Evolutionary conservation across 1,140 invertebrate species (phyloP).

Genomic region (Calycopis cecrops): DNA sequence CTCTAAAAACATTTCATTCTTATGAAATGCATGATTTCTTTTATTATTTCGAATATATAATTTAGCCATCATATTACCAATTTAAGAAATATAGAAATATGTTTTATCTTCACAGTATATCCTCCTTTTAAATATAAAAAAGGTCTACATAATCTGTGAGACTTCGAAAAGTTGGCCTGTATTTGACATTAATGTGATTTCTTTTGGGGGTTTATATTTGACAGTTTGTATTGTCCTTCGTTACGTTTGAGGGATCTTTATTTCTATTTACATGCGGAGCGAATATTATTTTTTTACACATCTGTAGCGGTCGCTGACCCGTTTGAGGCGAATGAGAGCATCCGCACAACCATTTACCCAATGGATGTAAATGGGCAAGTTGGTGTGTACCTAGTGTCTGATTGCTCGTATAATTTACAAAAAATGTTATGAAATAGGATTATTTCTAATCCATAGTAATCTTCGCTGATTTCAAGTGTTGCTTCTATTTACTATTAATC

Average conservation of each 20-base stretch:
- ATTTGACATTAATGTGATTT: conserved; percentile 40
- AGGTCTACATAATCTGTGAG: conserved; percentile 26
- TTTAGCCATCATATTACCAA: too few relatives aligned
- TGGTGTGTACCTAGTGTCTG: conserved; percentile 17
- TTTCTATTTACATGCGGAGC: conserved; percentile 10
- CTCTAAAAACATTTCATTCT: too few relatives aligned
- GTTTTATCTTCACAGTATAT: conserved; percentile 4
- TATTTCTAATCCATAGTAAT: too few relatives aligned
- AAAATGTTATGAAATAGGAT: too few relatives aligned
- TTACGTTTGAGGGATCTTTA: conserved; percentile 16
- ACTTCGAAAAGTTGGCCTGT: conserved; percentile 20
- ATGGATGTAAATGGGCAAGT: too few relatives aligned
- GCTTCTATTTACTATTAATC: too few relatives aligned
- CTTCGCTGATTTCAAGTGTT: too few relatives aligned
- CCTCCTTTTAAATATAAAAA: conserved; percentile 22
- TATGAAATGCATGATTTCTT: too few relatives aligned
- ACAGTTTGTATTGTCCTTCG: conserved; percentile 26
- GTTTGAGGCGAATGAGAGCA: too few relatives aligned
- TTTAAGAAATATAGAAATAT: background rate
- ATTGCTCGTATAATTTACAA: background rate
- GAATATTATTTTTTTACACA: conserved; percentile 18
- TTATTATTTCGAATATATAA: too few relatives aligned
- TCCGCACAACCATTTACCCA: too few relatives aligned
- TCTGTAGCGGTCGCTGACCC: too few relatives aligned
- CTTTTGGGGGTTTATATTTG: conserved; percentile 30